phyloP scores from a whole-genome alignment of 1,140 invertebrate species.

The Cecropterus lyciades region DNA sequence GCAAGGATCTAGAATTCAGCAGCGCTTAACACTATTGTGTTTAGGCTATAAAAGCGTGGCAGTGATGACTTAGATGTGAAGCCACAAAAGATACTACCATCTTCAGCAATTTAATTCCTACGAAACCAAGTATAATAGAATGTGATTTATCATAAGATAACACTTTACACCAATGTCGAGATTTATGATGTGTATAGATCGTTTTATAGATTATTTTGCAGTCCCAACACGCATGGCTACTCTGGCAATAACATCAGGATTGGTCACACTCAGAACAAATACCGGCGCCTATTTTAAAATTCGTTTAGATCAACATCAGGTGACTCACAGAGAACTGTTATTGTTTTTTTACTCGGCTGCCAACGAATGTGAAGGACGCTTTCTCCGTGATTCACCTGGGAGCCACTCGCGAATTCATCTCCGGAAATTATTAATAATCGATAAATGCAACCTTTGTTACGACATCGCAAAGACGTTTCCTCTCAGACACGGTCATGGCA shows the following conservation, averaged over 20 bases:
- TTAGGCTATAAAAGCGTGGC: too few relatives aligned
- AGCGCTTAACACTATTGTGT: too few relatives aligned
- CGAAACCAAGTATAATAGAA: too few relatives aligned
- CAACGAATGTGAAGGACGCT: slow-evolving; percentile 31
- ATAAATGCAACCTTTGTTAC: slow-evolving; percentile 28
- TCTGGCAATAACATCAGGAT: background rate
- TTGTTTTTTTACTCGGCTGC: slow-evolving; percentile 29
- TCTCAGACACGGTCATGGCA: slow-evolving; percentile 17
- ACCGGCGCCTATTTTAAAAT: slow-evolving; percentile 5
- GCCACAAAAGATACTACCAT: too few relatives aligned
- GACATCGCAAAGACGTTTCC: slow-evolving; percentile 25
- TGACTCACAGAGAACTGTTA: slow-evolving; percentile 39
- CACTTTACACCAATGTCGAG: too few relatives aligned
- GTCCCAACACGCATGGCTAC: background rate
- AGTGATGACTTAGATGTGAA: too few relatives aligned
- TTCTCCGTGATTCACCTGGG: slow-evolving; percentile 32
- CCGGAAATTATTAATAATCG: slow-evolving; percentile 33
- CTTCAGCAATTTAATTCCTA: too few relatives aligned
- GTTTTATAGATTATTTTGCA: background rate
- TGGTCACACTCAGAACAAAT: background rate
- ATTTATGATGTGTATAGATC: too few relatives aligned
- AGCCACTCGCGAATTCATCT: slow-evolving; percentile 27
- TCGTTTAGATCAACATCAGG: slow-evolving; percentile 33
- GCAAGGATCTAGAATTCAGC: too few relatives aligned
- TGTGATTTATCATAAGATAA: too few relatives aligned